Conservation (phyloP, 2,113 vertebrate species). For the Geococcyx californianus region DNA sequence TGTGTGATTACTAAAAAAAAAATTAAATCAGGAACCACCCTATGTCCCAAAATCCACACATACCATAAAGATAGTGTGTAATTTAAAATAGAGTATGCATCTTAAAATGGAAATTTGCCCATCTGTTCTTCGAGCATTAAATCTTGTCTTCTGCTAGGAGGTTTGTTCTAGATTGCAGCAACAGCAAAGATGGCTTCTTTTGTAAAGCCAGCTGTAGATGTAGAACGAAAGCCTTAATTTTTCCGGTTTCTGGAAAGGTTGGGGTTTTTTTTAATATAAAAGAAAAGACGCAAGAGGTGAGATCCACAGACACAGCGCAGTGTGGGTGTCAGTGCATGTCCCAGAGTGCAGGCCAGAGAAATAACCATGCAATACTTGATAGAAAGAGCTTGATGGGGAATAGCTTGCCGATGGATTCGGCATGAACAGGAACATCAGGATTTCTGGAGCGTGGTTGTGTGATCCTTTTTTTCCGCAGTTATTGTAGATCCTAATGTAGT, state of each 20-base stretch:
- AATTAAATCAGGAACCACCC: not conserved
- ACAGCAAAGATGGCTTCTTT: not conserved
- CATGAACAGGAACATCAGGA: not conserved
- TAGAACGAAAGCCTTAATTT: not conserved
- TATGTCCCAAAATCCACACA: not conserved
- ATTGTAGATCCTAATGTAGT: not conserved
- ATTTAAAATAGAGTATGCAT: too few species aligned
- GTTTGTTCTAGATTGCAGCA: not conserved
- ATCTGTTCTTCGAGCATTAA: not conserved
- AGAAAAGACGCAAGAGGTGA: not conserved
- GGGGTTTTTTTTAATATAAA: not conserved
- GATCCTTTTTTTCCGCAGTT: not conserved
- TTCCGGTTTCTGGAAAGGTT: not conserved
- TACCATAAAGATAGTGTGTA: not conserved
- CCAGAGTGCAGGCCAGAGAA: not conserved
- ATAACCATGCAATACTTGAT: not conserved
- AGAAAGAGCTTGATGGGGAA: not conserved
- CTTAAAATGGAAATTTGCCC: not conserved
- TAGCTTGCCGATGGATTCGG: not conserved
- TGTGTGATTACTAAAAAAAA: not conserved
- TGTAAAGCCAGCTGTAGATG: not conserved
- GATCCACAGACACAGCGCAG: too few species aligned
- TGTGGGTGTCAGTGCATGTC: accelerated
- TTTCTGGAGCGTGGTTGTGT: not conserved
- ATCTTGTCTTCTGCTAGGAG: not conserved